Base-by-base conservation (phyloP, 2,888 invertebrate genomes). In the Chrysolina haemoptera region DNA sequence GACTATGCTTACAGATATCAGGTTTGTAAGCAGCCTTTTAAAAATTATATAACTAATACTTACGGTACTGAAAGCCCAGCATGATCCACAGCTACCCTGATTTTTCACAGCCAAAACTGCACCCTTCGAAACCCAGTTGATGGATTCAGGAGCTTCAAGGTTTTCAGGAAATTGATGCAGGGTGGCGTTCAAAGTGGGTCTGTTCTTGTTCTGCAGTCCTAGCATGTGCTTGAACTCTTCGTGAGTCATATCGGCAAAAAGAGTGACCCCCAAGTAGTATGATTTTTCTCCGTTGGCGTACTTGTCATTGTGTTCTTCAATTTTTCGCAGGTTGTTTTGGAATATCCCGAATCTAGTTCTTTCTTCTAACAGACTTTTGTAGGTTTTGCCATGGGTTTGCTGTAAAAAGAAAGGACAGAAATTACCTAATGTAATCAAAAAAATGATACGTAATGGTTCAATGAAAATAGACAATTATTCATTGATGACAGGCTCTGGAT, bases 31-130 rank as follows among this genome's bases (percentile, higher is more conserved):
- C 1, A 1, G 5, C 27, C 1, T 3, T 1, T 27, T 1, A 27
- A 27, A 27, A 27, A 27, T 3, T 27, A 27, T 5, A 3, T 27
- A 27, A 3, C 1, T n/a, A 53, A 20, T 5, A 63, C 63, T 63
- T 14, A 63, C 63, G 1, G 63, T 3, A 63, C 63, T 63, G 63
- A 63, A 63, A 18, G 63, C 63, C 63, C 63, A 63, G 41, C 63
- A 63, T 2, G 41, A 16, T 16, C 63, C 41, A 41, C 63, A 63
- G 1, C 2, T 0, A 18, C 41, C 63, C 35, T 63, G 63, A 63
- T 63, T 1, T 20, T 43, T 63, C 18, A 63, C 41, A 1, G 14
- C 41, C 16, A 63, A 11, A 20, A 40, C 63, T 41, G 63, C 63
- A 18, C 41, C 41, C 11, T 41, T 63, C 16, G 10, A 1, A 14